Conservation (phyloP, 2,888 invertebrate genomes). For the Diabrotica balteata region DNA sequence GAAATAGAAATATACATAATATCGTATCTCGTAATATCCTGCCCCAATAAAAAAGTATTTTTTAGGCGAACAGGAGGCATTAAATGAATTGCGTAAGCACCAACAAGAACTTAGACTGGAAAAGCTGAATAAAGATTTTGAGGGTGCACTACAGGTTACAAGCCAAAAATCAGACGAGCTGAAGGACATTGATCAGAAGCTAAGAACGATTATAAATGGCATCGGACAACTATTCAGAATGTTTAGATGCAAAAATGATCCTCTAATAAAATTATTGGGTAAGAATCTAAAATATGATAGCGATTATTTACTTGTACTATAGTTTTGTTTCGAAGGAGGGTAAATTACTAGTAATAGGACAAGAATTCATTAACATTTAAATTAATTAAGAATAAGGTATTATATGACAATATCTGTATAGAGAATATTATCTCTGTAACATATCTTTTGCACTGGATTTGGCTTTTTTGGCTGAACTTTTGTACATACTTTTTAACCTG, state of each 20-base stretch:
- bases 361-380: conserved; percentile 2
- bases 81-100: conserved; percentile 65
- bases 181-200: conserved; percentile 50
- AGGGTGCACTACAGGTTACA: conserved; percentile 26
- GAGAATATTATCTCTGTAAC: too few relatives aligned
- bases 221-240: conserved; percentile 67
- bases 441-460: too few relatives aligned
- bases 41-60: background rate
- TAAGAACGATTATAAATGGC: conserved; percentile 59
- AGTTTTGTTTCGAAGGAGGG: too few relatives aligned
- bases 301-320: too few relatives aligned
- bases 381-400: too few relatives aligned
- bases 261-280: conserved; percentile 73
- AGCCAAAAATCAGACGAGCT: conserved; percentile 41
- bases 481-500: too few relatives aligned
- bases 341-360: background rate
- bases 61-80: conserved; percentile 66
- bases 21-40: too few relatives aligned
- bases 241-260: conserved; percentile 76
- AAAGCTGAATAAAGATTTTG: conserved; percentile 61
- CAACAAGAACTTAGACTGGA: conserved; percentile 70
- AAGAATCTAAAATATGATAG: conserved; percentile 25
- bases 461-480: too few relatives aligned
- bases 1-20: too few relatives aligned
- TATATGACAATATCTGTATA: too few relatives aligned